Conservation (phyloP, 2,888 invertebrate genomes). For the Drosophila borealis region DNA sequence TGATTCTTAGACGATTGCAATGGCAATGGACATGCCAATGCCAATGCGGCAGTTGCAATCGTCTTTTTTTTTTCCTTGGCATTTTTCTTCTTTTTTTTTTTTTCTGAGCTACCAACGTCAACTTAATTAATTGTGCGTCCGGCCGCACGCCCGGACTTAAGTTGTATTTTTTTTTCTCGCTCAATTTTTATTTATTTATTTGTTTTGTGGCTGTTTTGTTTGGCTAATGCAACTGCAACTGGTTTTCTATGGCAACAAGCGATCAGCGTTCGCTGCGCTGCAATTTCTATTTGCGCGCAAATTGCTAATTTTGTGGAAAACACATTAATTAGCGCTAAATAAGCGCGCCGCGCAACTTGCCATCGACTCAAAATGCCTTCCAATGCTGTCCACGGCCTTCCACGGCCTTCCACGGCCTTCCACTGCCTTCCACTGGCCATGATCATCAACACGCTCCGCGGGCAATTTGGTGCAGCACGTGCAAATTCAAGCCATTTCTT, state of each 20-base stretch:
- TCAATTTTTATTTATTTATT: not conserved
- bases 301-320: conserved; percentile 80
- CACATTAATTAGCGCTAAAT: conserved; percentile 79
- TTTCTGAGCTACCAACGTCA: conserved; percentile 48
- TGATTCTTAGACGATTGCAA: conserved; percentile 65
- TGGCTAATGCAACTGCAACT: conserved; percentile 53
- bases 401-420: too few relatives aligned
- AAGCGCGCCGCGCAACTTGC: conserved; percentile 42
- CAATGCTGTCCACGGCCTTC: not conserved
- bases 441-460: conserved; percentile 43
- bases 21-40: conserved; percentile 49
- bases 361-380: conserved; percentile 34
- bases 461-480: conserved; percentile 50
- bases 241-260: conserved; percentile 38
- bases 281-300: conserved; percentile 77
- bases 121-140: conserved; percentile 70
- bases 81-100: conserved; percentile 4
- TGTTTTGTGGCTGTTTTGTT: conserved; percentile 25
- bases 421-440: conserved; percentile 8
- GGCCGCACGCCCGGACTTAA: conserved; percentile 54
- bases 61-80: not conserved
- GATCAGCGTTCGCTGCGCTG: conserved; percentile 28
- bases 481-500: conserved; percentile 23
- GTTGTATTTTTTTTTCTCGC: not conserved
- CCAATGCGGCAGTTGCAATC: conserved; percentile 20